Conservation (phyloP, 2,888 invertebrate genomes). For the Rhagonycha fulva region DNA sequence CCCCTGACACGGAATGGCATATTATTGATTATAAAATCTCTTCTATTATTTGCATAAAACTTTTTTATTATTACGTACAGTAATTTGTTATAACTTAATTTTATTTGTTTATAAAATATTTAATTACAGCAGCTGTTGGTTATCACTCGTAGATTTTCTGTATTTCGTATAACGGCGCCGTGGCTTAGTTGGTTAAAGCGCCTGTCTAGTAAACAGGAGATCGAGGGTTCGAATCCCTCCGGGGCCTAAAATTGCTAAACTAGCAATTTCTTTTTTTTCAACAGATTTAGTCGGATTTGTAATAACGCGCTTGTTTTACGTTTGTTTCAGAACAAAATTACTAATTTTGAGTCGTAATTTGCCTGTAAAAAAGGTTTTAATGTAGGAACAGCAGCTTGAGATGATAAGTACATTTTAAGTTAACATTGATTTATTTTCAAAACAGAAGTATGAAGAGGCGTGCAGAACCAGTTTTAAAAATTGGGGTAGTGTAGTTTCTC, state of each 20-base stretch:
- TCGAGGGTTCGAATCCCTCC: constrained; percentile 70
- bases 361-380: not conserved
- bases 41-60: too few relatives aligned
- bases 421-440: not conserved
- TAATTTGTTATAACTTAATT: too few relatives aligned
- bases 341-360: not conserved
- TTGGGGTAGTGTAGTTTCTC: constrained; percentile 30
- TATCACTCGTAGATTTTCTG: not conserved
- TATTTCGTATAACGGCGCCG: constrained; percentile 59
- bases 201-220: constrained; percentile 74
- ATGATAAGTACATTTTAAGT: not conserved
- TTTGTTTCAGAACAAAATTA: not conserved
- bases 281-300: not conserved
- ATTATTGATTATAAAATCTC: too few relatives aligned
- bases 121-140: too few relatives aligned
- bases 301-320: too few relatives aligned
- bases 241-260: constrained; percentile 55
- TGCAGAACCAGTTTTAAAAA: constrained; percentile 38
- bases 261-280: constrained; percentile 8
- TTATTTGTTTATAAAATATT: too few relatives aligned
- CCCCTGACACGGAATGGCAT: too few relatives aligned
- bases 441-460: constrained; percentile 25
- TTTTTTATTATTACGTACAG: too few relatives aligned
- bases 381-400: not conserved
- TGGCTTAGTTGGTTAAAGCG: constrained; percentile 83